Percentiles rank a stretch among this genome's conserved stretches.
Conservation (phyloP, 1,140 invertebrate genomes). For the Ganaspis sp. region DNA sequence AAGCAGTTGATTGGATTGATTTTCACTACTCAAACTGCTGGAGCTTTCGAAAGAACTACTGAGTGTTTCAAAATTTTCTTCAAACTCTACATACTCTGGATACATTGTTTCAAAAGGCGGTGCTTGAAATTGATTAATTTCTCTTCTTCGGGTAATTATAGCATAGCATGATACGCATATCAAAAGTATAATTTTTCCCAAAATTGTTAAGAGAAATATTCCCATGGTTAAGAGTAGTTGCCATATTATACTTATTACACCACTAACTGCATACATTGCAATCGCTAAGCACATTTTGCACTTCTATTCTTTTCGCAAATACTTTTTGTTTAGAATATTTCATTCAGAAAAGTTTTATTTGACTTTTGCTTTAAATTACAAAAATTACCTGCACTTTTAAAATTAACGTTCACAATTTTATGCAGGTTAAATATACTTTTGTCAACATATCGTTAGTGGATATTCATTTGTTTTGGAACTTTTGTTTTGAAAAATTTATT, state of each 20-base stretch:
- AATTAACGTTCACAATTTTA: not conserved
- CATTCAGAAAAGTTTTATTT: not conserved
- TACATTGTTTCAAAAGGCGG: slow-evolving; percentile 61
- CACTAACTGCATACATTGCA: slow-evolving; percentile 63
- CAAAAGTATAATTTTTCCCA: slow-evolving; percentile 61
- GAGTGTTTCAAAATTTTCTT: slow-evolving; percentile 57
- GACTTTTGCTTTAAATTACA: not conserved
- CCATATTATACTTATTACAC: slow-evolving; percentile 54
- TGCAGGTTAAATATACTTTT: not conserved
- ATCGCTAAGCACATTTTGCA: slow-evolving; percentile 72
- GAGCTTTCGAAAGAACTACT: slow-evolving; percentile 59
- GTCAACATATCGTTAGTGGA: not conserved
- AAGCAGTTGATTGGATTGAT: not conserved
- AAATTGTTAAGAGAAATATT: slow-evolving; percentile 58
- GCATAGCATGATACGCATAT: slow-evolving; percentile 59
- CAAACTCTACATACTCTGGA: slow-evolving; percentile 58
- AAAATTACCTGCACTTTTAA: not conserved
- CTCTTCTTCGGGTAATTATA: slow-evolving; percentile 44
- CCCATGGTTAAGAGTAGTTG: slow-evolving; percentile 55
- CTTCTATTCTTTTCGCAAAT: slow-evolving; percentile 25
- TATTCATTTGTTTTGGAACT: slow-evolving; percentile 22
- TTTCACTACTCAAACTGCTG: slow-evolving; percentile 40
- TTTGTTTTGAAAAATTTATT: no score
- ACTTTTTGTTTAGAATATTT: not conserved
- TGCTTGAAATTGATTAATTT: not conserved